Base-by-base conservation (phyloP, 1,140 invertebrate genomes). In the Drosophila tsacasi region DNA sequence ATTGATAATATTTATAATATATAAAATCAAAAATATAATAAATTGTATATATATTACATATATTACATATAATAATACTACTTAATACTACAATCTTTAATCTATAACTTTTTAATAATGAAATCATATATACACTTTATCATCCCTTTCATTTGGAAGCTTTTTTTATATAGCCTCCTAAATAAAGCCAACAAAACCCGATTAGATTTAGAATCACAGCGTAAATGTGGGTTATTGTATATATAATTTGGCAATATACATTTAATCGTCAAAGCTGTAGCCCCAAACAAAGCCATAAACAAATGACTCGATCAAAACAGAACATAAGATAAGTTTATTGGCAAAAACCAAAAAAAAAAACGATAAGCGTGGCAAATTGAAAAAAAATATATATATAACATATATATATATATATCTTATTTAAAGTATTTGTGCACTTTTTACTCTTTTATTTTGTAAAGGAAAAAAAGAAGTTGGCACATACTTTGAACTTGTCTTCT, bases 301-400 rank as follows among this genome's bases (percentile, higher is more conserved):
- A 65, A 74, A 74, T 44, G 3, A 15, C 8, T 8, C 9, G 35
- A 62, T 1, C 72, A 74, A 74, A 74, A 74, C 66, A 74, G 40
- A 68, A 32, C 12, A 15, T 17, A 47, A 37, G 27, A 27, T 52
- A 60, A 30, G 37, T 7, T 8, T 59, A 37, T 52, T 37, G 17
- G 23, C 46, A 54, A 72, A 21, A 35, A 15, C 2, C 0, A 54
- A 54, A 17, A 13, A 52, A 55, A 37, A 55, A 37, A 27, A 2
- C 7, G 50, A 72, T 47, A 74, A 62, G 47, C 27, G 9, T 32
- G 21, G 13, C n/a, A 21, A 5, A 17, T 4, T 4, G 17, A 7
- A n/a, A 21, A 19, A 9, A 25, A 6, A 12, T 19, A 27, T n/a
- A 13, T 25, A 8, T n/a, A 40, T 10, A n/a, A 15, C 27, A 27